Evolutionary conservation across 1,140 invertebrate species (phyloP).

Genomic region (Drosophila teissieri): DNA sequence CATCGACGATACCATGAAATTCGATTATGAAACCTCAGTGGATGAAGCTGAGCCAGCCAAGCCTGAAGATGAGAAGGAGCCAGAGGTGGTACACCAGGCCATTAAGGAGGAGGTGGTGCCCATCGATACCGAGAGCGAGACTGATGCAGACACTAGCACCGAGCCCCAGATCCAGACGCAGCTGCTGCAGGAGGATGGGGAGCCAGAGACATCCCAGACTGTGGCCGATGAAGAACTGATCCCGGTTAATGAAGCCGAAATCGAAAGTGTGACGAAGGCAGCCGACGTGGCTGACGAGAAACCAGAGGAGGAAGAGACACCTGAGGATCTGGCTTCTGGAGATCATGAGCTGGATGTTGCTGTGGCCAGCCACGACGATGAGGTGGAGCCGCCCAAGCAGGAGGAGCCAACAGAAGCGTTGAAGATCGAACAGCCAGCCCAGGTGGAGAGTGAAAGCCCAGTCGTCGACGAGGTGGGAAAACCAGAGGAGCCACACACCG

Average conservation of each 20-base stretch:
- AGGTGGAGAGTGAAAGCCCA: constrained; percentile 40
- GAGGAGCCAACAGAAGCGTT: constrained; percentile 21
- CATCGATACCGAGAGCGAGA: constrained; percentile 50
- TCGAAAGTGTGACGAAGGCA: constrained; percentile 71
- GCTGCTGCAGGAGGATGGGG: constrained; percentile 28
- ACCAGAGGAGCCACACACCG: constrained; percentile 38
- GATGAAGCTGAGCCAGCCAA: constrained; percentile 36
- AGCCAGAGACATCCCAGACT: constrained; percentile 23
- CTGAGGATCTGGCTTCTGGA: constrained; percentile 49
- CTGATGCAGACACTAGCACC: constrained; percentile 41
- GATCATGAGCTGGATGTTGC: constrained; percentile 58
- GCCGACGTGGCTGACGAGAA: constrained; percentile 8
- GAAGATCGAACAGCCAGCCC: constrained; percentile 24
- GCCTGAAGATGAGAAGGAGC: constrained; percentile 18
- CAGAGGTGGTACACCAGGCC: constrained; percentile 7
- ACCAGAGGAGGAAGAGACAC: constrained; percentile 21
- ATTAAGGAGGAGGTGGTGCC: constrained; percentile 48
- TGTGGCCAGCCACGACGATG: constrained; percentile 12
- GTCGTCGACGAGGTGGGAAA: constrained; percentile 29
- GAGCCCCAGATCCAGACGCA: constrained; percentile 32
- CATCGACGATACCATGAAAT: constrained; percentile 80
- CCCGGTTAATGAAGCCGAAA: constrained; percentile 68
- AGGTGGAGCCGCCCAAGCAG: constrained; percentile 27
- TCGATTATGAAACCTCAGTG: constrained; percentile 74
- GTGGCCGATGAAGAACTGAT: constrained; percentile 68